These are phyloP conservation scores for Microctenopoma steveboyesi DNA, from an alignment of 2,797 vertebrate species.

Conservation along the genomic window DNA sequence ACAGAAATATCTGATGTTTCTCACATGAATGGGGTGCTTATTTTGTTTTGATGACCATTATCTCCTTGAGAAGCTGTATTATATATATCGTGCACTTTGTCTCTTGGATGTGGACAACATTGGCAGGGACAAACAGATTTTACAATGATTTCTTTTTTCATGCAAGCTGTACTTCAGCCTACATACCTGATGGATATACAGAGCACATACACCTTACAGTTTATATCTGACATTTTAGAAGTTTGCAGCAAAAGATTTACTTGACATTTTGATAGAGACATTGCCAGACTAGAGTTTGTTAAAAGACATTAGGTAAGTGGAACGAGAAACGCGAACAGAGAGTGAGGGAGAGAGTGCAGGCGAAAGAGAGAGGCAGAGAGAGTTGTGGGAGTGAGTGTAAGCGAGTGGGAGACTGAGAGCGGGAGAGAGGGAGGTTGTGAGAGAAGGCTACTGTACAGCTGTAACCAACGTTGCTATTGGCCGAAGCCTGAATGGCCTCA, in stretches of 20 bases:
- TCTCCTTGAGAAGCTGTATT: background rate
- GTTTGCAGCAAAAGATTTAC: slow-evolving; percentile 30
- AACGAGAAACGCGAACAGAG: slow-evolving; percentile 37
- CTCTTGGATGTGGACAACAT: background rate
- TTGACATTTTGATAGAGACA: slow-evolving; percentile 43
- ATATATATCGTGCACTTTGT: background rate
- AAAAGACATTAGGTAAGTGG: slow-evolving; percentile 47
- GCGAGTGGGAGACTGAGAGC: slow-evolving; percentile 65
- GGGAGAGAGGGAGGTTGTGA: slow-evolving; percentile 55
- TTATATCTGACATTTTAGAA: slow-evolving; percentile 49
- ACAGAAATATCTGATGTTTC: slow-evolving; percentile 16
- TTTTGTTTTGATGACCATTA: slow-evolving; percentile 8
- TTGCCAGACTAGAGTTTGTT: slow-evolving; percentile 17
- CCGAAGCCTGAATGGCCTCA: slow-evolving; percentile 60
- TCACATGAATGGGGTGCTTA: slow-evolving; percentile 29
- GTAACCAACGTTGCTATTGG: slow-evolving; percentile 52
- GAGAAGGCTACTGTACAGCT: slow-evolving; percentile 55
- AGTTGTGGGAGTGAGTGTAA: slow-evolving; percentile 68
- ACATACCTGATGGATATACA: background rate
- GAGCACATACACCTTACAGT: slow-evolving; percentile 1
- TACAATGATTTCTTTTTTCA: background rate
- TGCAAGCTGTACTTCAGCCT: slow-evolving; percentile 4
- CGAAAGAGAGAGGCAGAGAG: slow-evolving; percentile 33
- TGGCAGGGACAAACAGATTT: background rate
- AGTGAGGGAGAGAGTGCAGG: slow-evolving; percentile 40